Evolutionary conservation across 2,888 invertebrate species (phyloP), one percentile per base, ranked within the genome.

Genomic region (Andricus curvator): DNA sequence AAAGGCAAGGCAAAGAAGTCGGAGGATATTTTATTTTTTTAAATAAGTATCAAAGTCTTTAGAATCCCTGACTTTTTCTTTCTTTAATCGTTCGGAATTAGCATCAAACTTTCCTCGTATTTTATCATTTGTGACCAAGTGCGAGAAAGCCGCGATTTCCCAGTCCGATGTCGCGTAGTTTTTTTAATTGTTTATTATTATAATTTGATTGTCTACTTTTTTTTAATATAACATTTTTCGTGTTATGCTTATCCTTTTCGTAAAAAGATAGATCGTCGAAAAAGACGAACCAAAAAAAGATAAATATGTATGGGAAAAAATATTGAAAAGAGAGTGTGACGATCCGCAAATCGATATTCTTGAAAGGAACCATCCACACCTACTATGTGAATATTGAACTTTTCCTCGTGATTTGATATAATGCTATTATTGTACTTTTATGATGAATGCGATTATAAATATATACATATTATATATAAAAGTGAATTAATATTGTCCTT

Each of bases 341-440:
- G 60, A 74, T 51, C 78, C 51, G 84, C 44, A 80, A 85, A 87
- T 86, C 85, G 85, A 86, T 86, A 88, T 84, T 86, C 85, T 89
- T 83, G 84, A 85, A 83, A 89, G 84, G 88, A 86, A 87, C 85
- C 86, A 85, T 85, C 88, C 88, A 88, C 86, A 89, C 87, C 87
- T 89, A 89, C 86, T 87, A 88, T 88, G 89, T 89, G 89, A 90
- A 91, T 88, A 89, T 88, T 90, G 88, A 90, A 90, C 90, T 91
- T 90, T 88, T 91, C 88, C 87, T 90, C 88, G 91, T 91, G 90
- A 91, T 92, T 92, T 91, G 89, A 92, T 91, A 91, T 91, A 90
- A 91, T 87, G 89, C 89, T 90, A 92, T 90, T 90, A 91, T 91
- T 91, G 90, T 92, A 92, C 91, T 92, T 92, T 92, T 91, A 91